Conservation (phyloP, 2,797 vertebrate species). For the Bovichtus variegatus region DNA sequence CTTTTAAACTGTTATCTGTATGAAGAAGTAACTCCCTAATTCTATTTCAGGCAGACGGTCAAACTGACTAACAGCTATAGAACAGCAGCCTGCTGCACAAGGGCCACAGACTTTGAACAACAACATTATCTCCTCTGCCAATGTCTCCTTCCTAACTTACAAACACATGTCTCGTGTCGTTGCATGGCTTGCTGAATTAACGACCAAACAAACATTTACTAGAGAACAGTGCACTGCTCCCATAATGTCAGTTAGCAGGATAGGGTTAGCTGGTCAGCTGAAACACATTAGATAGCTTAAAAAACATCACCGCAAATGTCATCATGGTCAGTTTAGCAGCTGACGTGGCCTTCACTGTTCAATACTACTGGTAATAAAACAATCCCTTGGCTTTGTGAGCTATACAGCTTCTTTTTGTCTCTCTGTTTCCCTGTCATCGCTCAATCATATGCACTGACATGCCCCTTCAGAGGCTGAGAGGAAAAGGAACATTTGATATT, state of each 20-base stretch:
- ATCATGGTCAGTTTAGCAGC: neutral
- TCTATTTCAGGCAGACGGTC: neutral
- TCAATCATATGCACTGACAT: neutral
- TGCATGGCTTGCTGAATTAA: neutral
- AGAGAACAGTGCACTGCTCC: neutral
- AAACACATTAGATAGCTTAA: constrained; percentile 14
- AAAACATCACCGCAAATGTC: neutral
- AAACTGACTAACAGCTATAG: too few species aligned
- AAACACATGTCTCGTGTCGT: neutral
- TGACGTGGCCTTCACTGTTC: neutral
- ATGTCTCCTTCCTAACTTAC: neutral
- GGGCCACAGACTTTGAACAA: neutral
- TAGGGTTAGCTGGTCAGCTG: neutral
- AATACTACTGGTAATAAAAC: neutral
- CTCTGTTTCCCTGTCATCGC: neutral
- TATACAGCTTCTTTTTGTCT: neutral
- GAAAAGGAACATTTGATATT: neutral
- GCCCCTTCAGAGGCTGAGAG: neutral
- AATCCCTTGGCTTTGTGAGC: neutral
- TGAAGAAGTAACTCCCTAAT: neutral
- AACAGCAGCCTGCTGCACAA: neutral
- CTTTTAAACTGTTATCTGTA: neutral
- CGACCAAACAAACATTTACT: neutral
- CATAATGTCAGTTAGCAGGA: neutral
- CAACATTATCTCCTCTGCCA: neutral